These are phyloP conservation scores for Heliconius cydno DNA, from an alignment of 2,888 invertebrate genomes.

Conservation along the genomic window DNA sequence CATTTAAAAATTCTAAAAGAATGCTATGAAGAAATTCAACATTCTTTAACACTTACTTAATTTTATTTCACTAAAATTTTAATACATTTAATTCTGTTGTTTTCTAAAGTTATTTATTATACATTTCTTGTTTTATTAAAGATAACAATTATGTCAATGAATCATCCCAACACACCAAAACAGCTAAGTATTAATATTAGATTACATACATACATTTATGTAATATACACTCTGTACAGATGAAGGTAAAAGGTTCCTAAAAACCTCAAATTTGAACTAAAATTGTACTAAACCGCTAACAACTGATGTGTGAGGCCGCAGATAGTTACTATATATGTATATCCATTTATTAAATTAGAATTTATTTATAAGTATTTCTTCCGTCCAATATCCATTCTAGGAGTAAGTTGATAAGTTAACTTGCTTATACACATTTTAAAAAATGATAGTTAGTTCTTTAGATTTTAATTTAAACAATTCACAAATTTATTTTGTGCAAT, in stretches of 20 bases:
- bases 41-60: background rate
- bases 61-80: background rate
- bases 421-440: background rate
- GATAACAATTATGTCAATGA: slow-evolving; percentile 8
- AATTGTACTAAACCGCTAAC: slow-evolving; percentile 78
- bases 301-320: slow-evolving; percentile 42
- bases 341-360: background rate
- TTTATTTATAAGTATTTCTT: background rate
- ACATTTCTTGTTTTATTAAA: background rate
- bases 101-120: background rate
- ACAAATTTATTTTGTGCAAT: background rate
- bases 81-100: background rate
- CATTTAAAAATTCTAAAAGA: slow-evolving; percentile 2
- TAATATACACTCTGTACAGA: slow-evolving; percentile 56
- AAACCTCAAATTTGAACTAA: slow-evolving; percentile 70
- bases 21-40: background rate
- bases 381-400: background rate
- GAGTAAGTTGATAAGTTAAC: background rate
- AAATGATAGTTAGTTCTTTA: background rate
- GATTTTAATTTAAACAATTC: too few species aligned
- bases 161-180: slow-evolving; percentile 19
- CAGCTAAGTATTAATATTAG: slow-evolving; percentile 25
- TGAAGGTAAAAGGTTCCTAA: slow-evolving; percentile 56
- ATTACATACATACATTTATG: slow-evolving; percentile 68
- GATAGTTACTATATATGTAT: slow-evolving; percentile 32